phyloP scores from a whole-genome alignment of 2,888 invertebrate species.

The Napeogenes sylphis region DNA sequence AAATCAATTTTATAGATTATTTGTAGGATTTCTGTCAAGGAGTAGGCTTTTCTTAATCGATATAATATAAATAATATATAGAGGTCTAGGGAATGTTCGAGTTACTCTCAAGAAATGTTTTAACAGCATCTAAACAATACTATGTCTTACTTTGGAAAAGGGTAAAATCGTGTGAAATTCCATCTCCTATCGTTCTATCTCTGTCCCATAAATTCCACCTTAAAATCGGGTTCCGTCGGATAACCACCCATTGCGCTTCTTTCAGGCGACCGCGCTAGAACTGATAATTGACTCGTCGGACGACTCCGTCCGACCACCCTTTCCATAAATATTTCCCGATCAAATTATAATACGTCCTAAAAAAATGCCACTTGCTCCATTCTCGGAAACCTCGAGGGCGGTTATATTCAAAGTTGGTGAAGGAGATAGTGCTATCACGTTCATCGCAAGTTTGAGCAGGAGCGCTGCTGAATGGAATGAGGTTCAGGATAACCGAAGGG shows the following conservation, averaged over 20 bases:
- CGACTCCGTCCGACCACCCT: slow-evolving; percentile 67
- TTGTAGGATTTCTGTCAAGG: background rate
- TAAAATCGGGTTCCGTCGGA: slow-evolving; percentile 42
- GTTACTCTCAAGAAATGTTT: background rate
- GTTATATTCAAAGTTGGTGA: slow-evolving; percentile 65
- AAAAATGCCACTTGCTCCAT: slow-evolving; percentile 71
- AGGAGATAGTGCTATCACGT: slow-evolving; percentile 43
- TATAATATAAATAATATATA: background rate
- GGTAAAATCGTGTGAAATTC: slow-evolving; percentile 60
- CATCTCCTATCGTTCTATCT: slow-evolving; percentile 47
- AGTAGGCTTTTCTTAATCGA: too few relatives aligned
- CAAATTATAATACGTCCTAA: slow-evolving; percentile 75
- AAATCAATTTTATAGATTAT: background rate
- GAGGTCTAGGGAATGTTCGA: background rate
- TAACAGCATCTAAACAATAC: slow-evolving; percentile 13
- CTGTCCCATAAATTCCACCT: slow-evolving; percentile 62
- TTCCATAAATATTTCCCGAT: slow-evolving; percentile 78
- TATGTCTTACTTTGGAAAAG: slow-evolving; percentile 26
- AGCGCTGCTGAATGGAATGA: slow-evolving; percentile 66
- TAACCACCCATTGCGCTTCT: slow-evolving; percentile 67
- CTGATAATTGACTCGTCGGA: slow-evolving; percentile 74
- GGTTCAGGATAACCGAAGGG: slow-evolving; percentile 60
- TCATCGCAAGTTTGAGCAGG: slow-evolving; percentile 42
- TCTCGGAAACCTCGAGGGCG: slow-evolving; percentile 69
- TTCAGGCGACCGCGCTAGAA: slow-evolving; percentile 54